Evolutionary conservation across 2,888 invertebrate species (phyloP), one percentile per base, ranked within the genome.

Genomic region (Apamea monoglypha): DNA sequence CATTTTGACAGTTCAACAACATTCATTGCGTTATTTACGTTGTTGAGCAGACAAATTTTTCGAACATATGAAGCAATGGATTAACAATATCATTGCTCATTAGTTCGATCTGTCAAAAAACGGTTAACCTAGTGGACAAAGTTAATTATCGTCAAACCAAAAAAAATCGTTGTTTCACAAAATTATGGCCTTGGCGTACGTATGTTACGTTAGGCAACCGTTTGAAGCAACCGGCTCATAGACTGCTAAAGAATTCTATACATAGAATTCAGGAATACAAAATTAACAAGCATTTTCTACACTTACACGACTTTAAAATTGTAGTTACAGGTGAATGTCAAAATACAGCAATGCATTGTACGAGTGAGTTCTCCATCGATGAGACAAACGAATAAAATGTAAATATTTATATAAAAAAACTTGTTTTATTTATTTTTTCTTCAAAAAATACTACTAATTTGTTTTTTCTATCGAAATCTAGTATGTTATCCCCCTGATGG

Each of bases 331-430:
- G 44, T 47, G 29, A 47, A 56, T 36, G 81, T 87, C 83, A 82
- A 82, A 87, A 88, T 90, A 89, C 90, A 91, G 90, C 80, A 91
- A 89, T 87, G 56, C 76, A 86, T 75, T 81, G 59, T 68, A 72
- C 76, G 72, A 76, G 84, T 81, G 81, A 88, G 91, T 91, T 88
- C 84, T 87, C 86, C 85, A 84, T 84, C 64, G 83, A 86, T 77
- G 92, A 90, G 91, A 91, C 84, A 83, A 64, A 88, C 91, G 88
- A 89, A 95, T 95, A 95, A 95, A 95, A 81, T 96, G 96, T 96
- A 96, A 95, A 96, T 95, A 95, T 95, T 95, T 95, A 93, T 94
- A 95, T 92, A 94, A 74, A 25, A 88, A 16, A 12, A 80, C 86
- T 87, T 78, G 91, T 95, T 95, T 95, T 91, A 92, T 93, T 94